These are phyloP conservation scores for Harpalus rubripes DNA, from an alignment of 2,888 invertebrate genomes.

Conservation along the genomic window DNA sequence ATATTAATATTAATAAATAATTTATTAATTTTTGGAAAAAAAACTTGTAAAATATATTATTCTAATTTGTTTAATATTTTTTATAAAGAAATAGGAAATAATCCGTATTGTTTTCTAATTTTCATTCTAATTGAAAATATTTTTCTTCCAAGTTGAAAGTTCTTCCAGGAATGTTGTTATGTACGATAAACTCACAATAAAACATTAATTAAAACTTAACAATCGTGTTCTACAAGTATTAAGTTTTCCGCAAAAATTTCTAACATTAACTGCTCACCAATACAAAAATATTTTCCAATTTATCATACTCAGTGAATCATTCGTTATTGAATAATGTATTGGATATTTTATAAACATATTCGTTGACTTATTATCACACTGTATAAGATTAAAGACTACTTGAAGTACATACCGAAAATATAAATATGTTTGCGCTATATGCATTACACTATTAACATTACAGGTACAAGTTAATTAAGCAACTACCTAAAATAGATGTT, in stretches of 20 bases:
- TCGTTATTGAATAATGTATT: conserved; percentile 3
- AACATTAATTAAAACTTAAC: conserved; percentile 37
- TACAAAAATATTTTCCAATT: conserved; percentile 10
- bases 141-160: conserved; percentile 5
- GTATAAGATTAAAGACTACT: neutral
- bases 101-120: neutral
- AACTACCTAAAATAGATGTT: neutral
- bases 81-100: no score
- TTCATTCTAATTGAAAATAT: neutral
- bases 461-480: neutral
- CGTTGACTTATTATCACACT: neutral
- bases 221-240: conserved; percentile 4
- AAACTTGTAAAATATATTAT: no score
- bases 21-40: no score
- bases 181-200: conserved; percentile 36
- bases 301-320: neutral
- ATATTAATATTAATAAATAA: no score
- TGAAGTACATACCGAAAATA: neutral
- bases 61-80: no score
- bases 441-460: neutral
- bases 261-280: conserved; percentile 1
- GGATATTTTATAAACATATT: neutral
- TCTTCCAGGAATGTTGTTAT: neutral
- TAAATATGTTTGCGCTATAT: neutral
- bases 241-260: conserved; percentile 21